Evolutionary conservation across 2,113 vertebrate genomes (phyloP), one percentile per base, ranked within the genome.

Genomic region (Pipa parva): DNA sequence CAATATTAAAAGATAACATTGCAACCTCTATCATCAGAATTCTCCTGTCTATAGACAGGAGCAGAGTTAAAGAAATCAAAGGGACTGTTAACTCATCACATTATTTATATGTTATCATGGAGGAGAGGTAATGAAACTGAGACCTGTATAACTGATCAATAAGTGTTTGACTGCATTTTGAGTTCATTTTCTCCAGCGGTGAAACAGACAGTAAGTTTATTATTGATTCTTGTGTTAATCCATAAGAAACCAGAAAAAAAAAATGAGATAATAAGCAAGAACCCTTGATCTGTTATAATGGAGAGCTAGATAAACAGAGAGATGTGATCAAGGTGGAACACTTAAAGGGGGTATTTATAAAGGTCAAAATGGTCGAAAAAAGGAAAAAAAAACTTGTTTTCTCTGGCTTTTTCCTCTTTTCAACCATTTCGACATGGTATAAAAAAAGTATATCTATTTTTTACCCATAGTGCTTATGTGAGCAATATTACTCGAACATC

Each of bases 221-320:
- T 95, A 98, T 97, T 91, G 95, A 97, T 95, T 88, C 88, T 77
- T 63, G 80, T 86, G 85, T 93, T 97, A 97, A 97, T 98, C 93
- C 92, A 97, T 97, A 95, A 92, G 91, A 86, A 88, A 89, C 90
- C 89, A 87, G 91, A 84, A 78, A 84, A 83, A 76, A 84, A 91
- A 89, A 92, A 91, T 88, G 92, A 83, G 81, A 92, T 92, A 92
- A 90, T 89, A 84, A 87, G 84, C 79, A 87, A 87, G 87, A 90
- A 89, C 88, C 90, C 88, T 91, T 90, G 90, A 87, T 92, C 90
- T 92, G 79, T 81, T 88, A 89, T 90, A 91, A 89, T 89, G 84
- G 83, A 81, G 77, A 72, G 80, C 77, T 79, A 83, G 86, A 88
- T 87, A 87, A 89, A 90, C 80, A 82, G 79, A 81, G 79, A 59